These are phyloP conservation scores for Xanthia icteritia DNA, from an alignment of 2,888 invertebrate genomes.

Conservation along the genomic window DNA sequence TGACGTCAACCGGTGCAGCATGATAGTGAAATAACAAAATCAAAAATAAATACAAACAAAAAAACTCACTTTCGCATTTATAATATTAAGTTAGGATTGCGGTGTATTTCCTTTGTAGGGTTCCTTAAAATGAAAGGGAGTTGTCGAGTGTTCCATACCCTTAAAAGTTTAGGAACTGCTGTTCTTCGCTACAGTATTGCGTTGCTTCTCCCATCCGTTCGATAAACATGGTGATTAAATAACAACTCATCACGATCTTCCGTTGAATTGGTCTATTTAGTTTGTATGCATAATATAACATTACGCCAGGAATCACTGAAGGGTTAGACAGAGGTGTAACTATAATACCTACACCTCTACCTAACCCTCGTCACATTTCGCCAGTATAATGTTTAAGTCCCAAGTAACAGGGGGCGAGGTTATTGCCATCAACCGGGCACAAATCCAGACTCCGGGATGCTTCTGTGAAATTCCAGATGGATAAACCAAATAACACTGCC, in stretches of 20 bases:
- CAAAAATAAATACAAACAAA: too few relatives aligned
- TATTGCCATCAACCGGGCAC: not conserved
- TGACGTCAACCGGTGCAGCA: too few relatives aligned
- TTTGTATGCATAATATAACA: not conserved
- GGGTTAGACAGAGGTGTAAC: not conserved
- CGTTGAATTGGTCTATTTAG: constrained; percentile 1
- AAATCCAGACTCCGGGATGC: not conserved
- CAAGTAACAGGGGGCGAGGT: not conserved
- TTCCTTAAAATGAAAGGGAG: too few relatives aligned
- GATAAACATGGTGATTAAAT: not conserved
- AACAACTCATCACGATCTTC: not conserved
- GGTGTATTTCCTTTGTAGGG: too few relatives aligned
- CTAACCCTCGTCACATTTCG: too few relatives aligned
- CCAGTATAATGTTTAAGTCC: not conserved
- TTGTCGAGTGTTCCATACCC: too few relatives aligned
- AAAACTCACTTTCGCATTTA: too few relatives aligned
- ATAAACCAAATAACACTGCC: too few relatives aligned
- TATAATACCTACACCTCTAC: not conserved
- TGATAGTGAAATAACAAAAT: too few relatives aligned
- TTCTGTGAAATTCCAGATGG: too few relatives aligned
- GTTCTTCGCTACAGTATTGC: not conserved
- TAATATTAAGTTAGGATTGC: too few relatives aligned
- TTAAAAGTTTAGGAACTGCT: too few relatives aligned
- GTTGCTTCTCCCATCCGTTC: not conserved
- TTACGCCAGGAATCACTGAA: not conserved